phyloP scores from a whole-genome alignment of 2,888 invertebrate species.

The Dorcus parallelipipedus region DNA sequence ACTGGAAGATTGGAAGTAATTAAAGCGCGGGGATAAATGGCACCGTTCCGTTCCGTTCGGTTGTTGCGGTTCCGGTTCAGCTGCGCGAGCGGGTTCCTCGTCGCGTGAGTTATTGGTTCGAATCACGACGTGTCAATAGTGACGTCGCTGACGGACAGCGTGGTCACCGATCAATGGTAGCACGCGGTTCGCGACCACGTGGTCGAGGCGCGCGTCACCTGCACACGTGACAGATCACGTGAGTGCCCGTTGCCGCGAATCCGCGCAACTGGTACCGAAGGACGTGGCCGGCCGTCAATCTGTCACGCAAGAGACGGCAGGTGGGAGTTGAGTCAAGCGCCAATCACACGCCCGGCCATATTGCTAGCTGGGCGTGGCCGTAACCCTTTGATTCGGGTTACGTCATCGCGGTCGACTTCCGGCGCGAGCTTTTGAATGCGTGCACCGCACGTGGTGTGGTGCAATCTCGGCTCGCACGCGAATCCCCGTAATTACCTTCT shows the following conservation, averaged over 20 bases:
- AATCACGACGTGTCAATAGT: neutral
- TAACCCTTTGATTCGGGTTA: slow-evolving; percentile 42
- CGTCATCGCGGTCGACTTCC: slow-evolving; percentile 30
- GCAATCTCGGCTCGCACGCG: slow-evolving; percentile 14
- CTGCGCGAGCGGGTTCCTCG: slow-evolving; percentile 20
- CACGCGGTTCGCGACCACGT: slow-evolving; percentile 19
- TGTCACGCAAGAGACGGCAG: slow-evolving; percentile 42
- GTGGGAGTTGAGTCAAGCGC: slow-evolving; percentile 51
- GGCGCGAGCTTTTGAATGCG: slow-evolving; percentile 20
- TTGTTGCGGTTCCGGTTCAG: slow-evolving; percentile 49
- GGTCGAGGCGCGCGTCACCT: slow-evolving; percentile 20
- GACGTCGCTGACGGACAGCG: slow-evolving; percentile 1
- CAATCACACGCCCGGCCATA: slow-evolving; percentile 64
- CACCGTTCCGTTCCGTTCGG: slow-evolving; percentile 47
- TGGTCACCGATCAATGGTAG: slow-evolving; percentile 5
- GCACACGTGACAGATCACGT: slow-evolving; percentile 30
- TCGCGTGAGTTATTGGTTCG: too few relatives aligned
- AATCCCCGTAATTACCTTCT: slow-evolving; percentile 12
- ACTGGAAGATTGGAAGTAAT: slow-evolving; percentile 52
- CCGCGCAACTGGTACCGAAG: slow-evolving; percentile 39
- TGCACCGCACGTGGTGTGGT: slow-evolving; percentile 10
- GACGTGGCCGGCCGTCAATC: slow-evolving; percentile 43
- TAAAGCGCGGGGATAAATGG: slow-evolving; percentile 52
- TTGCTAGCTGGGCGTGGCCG: slow-evolving; percentile 61
- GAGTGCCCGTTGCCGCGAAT: slow-evolving; percentile 30